Evolutionary conservation across 2,888 invertebrate genomes (phyloP), one percentile per base, ranked within the genome.

Genomic region (Dioctria rufipes): DNA sequence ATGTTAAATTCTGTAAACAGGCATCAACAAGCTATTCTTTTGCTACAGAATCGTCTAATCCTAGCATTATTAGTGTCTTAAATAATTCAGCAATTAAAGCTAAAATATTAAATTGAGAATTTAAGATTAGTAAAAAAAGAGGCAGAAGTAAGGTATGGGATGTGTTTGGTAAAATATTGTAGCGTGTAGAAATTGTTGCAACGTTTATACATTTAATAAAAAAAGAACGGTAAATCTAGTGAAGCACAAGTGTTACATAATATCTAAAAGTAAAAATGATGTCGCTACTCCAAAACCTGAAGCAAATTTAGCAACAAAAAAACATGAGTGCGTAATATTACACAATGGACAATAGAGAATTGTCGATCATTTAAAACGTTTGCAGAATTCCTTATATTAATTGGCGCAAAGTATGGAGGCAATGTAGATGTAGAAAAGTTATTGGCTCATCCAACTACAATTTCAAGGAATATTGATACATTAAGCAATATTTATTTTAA

Each of bases 361-460:
- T 80, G 80, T 73, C 78, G 82, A n/a, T 71, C 80, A 5, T 81
- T 82, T 61, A 82, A 82, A 63, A 80, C 82, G 71, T 80, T 81
- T 54, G 66, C 71, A 42, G 69, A 83, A 60, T 81, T 81, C 67
- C 80, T 83, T 69, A 67, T 83, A 78, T 77, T 73, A 54, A 61
- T 83, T 61, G 83, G 83, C 69, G 81, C 78, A 58, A 82, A 81
- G 67, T 81, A 77, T 66, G 83, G 83, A 54, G 73, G 13, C 82
- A 80, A 83, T 82, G 61, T 83, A 60, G 81, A 82, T 65, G 80
- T 83, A 43, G 82, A 81, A 37, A 73, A 79, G 46, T 81, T 83
- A 42, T 40, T 83, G 54, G 82, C 83, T 40, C 81, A 83, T 63
- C 80, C 81, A 67, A 83, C 82, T 42, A 83, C 81, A 54, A 67